Base-by-base conservation (phyloP, 1,140 invertebrate species). In the Thaumatotibia leucotreta region DNA sequence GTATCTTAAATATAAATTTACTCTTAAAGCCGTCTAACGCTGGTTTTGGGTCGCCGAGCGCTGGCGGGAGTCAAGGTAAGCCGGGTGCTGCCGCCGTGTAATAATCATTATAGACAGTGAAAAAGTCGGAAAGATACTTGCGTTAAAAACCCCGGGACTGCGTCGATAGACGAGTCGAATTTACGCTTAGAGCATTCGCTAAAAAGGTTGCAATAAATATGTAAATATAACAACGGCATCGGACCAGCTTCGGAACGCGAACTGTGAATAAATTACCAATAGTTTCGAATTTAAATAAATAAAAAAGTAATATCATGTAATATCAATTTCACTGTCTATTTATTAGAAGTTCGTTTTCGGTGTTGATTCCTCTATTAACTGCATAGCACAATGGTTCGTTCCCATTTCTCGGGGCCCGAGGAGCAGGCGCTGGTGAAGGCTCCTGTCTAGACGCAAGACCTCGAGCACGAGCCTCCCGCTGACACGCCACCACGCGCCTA, bases 301-400 rank as follows among this genome's bases (percentile, higher is more conserved):
- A 69, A 80, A 79, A 75, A 76, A 75, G 65, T 74, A 82, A 89
- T 84, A 89, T 88, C 86, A 83, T 84, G 75, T 89, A 86, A 86
- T 89, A 90, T 84, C 86, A 84, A 88, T 89, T 87, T 89, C 86
- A 87, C 84, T 89, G 86, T 89, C 86, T 89, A 86, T 87, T 85
- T 87, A 84, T 85, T 86, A 87, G 83, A 76, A 80, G 82, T 82
- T 81, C 79, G 75, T 82, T 86, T 86, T 89, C 88, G 88, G 88
- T 89, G 88, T 90, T 85, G 85, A 88, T 88, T 90, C 88, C 88
- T 89, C 85, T 88, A 71, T 69, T 77, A 69, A 76, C 78, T 84
- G 82, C 80, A 75, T 67, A 52, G 64, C 64, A 62, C 64, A 39
- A 74, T 72, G 71, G 85, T 84, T 82, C 63, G 80, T 86, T 84